Evolutionary conservation across 2,888 invertebrate genomes (phyloP), one percentile per base, ranked within the genome.

Genomic region (Sylvicola cinctus): DNA sequence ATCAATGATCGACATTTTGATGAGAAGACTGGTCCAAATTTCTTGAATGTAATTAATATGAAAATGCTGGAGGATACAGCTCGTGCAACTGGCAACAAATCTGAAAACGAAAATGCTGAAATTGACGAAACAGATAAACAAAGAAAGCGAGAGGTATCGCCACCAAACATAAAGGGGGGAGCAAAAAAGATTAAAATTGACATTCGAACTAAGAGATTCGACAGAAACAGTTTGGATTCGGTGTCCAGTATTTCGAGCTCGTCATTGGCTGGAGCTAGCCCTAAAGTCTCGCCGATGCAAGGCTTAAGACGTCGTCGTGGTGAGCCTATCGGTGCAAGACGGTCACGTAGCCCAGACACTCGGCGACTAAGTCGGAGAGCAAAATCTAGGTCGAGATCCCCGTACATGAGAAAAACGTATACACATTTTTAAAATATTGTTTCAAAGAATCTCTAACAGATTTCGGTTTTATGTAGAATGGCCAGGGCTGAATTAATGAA

Each of bases 1-100:
- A 68, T 64, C 44, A 66, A 68, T 43, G 68, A 71, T 23, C 61
- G 58, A 38, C 84, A 84, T 58, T 74, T 70, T 50, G 60, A 62
- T 30, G 74, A 75, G 46, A 58, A 56, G 8, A 52, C 53, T 3
- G 71, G 69, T 0, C 51, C 55, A 2, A 65, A 67, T 1, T 72
- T 74, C 42, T 47, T 60, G 14, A 54, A 64, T 37, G 46, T 63
- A 13, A 52, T 66, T 8, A 58, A 60, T 33, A 54, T 56, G 32
- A 52, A 61, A 6, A 51, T 51, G 8, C 44, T 48, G 34, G 44
- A 47, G 52, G 43, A 44, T 54, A 29, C 39, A 36, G 23, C 35
- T 33, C 36, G 17, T 30, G n/a, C 13, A 27, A 11, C 8, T 13
- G 15, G 26, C 10, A n/a, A 6, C 12, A 25, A 6, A 15, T 3